Conservation (phyloP, 2,888 invertebrate genomes). For the Dascillus cervinus region DNA sequence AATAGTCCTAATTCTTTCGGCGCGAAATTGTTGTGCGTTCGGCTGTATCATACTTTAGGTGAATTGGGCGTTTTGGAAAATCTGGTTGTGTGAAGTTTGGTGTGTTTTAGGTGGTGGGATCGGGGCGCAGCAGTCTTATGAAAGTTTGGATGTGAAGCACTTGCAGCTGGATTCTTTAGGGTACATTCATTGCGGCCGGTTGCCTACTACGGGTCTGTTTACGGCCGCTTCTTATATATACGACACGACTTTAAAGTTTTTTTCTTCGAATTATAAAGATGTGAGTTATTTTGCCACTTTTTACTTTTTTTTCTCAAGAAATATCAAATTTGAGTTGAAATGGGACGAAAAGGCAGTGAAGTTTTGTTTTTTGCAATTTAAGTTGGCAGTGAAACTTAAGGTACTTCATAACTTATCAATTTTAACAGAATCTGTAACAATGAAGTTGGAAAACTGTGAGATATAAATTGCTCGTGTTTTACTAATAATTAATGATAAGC, state of each 20-base stretch:
- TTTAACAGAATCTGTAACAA: no score
- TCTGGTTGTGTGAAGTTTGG: no score
- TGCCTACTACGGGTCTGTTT: slow-evolving; percentile 66
- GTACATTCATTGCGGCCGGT: slow-evolving; percentile 69
- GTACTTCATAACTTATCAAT: no score
- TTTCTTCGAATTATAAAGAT: slow-evolving; percentile 82
- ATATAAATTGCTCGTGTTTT: no score
- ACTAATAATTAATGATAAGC: no score
- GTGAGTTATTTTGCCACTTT: slow-evolving; percentile 45
- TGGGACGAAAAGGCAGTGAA: background rate
- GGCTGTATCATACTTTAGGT: slow-evolving; percentile 72
- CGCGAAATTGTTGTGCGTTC: slow-evolving; percentile 74
- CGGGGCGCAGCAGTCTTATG: slow-evolving; percentile 67
- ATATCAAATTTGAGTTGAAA: slow-evolving; percentile 4
- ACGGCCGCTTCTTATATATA: slow-evolving; percentile 61
- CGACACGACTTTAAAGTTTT: slow-evolving; percentile 75
- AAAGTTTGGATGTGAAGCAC: slow-evolving; percentile 83
- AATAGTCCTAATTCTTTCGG: slow-evolving; percentile 85
- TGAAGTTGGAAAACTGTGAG: no score
- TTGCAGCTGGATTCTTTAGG: slow-evolving; percentile 89
- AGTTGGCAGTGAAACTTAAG: no score
- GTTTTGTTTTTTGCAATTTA: no score
- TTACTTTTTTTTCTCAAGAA: slow-evolving; percentile 1
- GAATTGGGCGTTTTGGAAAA: no score
- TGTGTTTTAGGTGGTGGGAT: slow-evolving; percentile 59